Evolutionary conservation across 2,888 invertebrate genomes (phyloP).

Genomic region (Coelinius sp.): DNA sequence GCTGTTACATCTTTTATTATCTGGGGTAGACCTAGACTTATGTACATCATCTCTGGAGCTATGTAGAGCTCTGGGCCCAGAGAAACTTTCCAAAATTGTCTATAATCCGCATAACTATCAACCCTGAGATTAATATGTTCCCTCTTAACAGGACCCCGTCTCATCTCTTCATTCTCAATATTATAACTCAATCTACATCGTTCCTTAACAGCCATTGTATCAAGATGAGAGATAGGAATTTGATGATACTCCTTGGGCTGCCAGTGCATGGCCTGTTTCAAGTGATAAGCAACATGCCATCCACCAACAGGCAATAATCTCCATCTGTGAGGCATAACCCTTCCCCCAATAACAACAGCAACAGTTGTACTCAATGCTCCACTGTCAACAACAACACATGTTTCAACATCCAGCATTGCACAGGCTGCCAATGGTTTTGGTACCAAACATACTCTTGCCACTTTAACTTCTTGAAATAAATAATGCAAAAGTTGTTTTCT

Average conservation of each 20-base stretch:
- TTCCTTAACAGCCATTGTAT: slow-evolving; percentile 68
- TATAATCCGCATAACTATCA: slow-evolving; percentile 64
- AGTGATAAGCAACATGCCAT: slow-evolving; percentile 69
- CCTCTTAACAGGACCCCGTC: slow-evolving; percentile 51
- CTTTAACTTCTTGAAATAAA: slow-evolving; percentile 69
- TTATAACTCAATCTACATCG: slow-evolving; percentile 68
- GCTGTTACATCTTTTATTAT: slow-evolving; percentile 67
- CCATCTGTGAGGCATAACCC: slow-evolving; percentile 67
- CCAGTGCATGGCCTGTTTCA: slow-evolving; percentile 69
- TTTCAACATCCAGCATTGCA: slow-evolving; percentile 67
- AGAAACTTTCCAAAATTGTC: slow-evolving; percentile 66
- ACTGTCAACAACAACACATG: slow-evolving; percentile 70
- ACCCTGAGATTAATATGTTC: slow-evolving; percentile 65
- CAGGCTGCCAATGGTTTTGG: slow-evolving; percentile 70
- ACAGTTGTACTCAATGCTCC: slow-evolving; percentile 70
- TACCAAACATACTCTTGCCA: slow-evolving; percentile 68
- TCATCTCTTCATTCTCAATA: slow-evolving; percentile 64
- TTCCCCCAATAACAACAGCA: slow-evolving; percentile 68
- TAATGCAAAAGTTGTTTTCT: slow-evolving; percentile 68
- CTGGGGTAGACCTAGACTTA: slow-evolving; percentile 66
- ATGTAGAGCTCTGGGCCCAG: slow-evolving; percentile 68
- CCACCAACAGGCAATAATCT: slow-evolving; percentile 69
- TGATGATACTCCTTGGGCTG: slow-evolving; percentile 67
- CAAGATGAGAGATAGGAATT: slow-evolving; percentile 68
- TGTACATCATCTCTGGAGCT: slow-evolving; percentile 71